Evolutionary conservation across 2,113 vertebrate species (phyloP).

Genomic region (Ibidorhyncha struthersii): DNA sequence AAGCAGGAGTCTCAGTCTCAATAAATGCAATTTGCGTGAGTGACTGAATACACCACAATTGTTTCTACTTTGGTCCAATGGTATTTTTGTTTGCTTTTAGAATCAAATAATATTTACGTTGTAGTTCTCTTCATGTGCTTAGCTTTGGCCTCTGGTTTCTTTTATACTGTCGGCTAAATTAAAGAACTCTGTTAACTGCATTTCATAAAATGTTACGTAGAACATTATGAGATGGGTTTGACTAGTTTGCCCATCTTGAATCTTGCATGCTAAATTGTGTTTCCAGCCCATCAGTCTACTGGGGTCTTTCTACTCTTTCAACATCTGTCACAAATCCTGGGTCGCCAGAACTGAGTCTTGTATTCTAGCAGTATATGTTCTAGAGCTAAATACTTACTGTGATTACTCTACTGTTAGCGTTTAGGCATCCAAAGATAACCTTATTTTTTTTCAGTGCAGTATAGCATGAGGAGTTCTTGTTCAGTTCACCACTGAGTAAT

Average conservation of each 20-base stretch:
- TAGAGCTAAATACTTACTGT: background rate
- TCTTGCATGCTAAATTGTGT: background rate
- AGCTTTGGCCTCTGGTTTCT: background rate
- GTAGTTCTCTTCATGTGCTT: background rate
- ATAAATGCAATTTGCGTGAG: background rate
- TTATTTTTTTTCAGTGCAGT: background rate
- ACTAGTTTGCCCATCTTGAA: background rate
- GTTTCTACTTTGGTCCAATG: background rate
- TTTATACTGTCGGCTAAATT: background rate
- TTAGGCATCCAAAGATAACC: background rate
- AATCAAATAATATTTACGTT: background rate
- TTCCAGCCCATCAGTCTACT: background rate
- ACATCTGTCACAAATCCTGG: accelerated
- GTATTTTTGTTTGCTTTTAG: background rate
- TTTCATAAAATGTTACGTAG: background rate
- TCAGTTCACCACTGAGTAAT: background rate
- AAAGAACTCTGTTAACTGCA: background rate
- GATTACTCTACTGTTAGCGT: background rate
- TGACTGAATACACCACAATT: background rate
- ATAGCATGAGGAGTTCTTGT: background rate
- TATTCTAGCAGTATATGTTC: background rate
- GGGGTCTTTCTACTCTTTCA: background rate
- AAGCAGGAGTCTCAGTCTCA: background rate
- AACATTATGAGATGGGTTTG: background rate
- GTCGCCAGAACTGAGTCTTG: accelerated